These are phyloP conservation scores for Pinna nobilis DNA, from an alignment of 1,140 invertebrate species.

Conservation along the genomic window DNA sequence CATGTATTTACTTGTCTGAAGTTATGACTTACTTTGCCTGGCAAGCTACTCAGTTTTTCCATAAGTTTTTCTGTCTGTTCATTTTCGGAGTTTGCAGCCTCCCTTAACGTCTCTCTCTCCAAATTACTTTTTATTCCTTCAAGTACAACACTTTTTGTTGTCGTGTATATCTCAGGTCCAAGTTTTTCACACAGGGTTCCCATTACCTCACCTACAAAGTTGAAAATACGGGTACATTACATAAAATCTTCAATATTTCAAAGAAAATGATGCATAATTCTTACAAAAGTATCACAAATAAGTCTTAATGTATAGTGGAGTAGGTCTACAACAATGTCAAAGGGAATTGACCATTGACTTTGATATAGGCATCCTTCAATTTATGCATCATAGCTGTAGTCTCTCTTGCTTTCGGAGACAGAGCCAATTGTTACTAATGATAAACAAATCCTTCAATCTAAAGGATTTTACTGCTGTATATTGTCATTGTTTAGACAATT, in stretches of 20 bases:
- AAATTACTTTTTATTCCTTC: constrained; percentile 73
- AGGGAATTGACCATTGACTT: too few species aligned
- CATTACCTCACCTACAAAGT: constrained; percentile 73
- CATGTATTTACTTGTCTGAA: too few species aligned
- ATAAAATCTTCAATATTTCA: background rate
- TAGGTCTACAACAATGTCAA: constrained; percentile 66
- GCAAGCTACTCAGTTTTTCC: constrained; percentile 41
- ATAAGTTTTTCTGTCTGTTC: constrained; percentile 27
- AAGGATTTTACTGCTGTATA: too few species aligned
- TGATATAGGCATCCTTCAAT: too few species aligned
- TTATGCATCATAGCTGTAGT: too few species aligned
- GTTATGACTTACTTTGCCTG: constrained; percentile 3
- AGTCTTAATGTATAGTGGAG: constrained; percentile 62
- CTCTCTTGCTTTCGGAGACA: too few species aligned
- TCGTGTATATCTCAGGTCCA: constrained; percentile 72
- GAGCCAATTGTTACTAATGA: too few species aligned
- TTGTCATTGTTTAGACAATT: too few species aligned
- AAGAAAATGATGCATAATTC: constrained; percentile 69
- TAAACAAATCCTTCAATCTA: too few species aligned
- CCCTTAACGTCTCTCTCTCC: constrained; percentile 67
- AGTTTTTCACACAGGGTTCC: constrained; percentile 72
- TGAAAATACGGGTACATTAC: background rate
- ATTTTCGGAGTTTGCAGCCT: constrained; percentile 16
- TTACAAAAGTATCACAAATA: constrained; percentile 74
- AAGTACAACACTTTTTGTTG: constrained; percentile 69